Evolutionary conservation across 37 sponge, comb jelly and placozoan species (phyloP).

Genomic region (Chondrilla cf. caribensis): DNA sequence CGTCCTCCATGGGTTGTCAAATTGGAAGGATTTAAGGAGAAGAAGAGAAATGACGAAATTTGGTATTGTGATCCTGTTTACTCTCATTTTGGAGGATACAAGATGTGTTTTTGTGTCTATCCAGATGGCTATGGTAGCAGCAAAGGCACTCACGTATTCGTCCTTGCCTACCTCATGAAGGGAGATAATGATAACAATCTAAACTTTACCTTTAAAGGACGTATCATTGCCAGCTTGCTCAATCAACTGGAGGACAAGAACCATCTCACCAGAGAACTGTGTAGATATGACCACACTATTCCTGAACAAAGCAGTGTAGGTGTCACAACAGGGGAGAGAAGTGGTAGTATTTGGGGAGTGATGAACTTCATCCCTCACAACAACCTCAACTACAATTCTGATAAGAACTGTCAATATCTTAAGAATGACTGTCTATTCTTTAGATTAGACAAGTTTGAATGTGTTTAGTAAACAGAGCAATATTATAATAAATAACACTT

Average conservation of each 20-base stretch:
- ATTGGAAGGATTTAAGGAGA: background rate
- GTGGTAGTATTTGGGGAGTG: background rate
- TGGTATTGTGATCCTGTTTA: slow-evolving; percentile 36
- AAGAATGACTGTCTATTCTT: background rate
- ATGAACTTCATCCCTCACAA: background rate
- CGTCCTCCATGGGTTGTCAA: slow-evolving; percentile 4
- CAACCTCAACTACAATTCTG: background rate
- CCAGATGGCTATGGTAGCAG: slow-evolving; percentile 34
- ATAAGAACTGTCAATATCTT: background rate
- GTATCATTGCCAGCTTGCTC: background rate
- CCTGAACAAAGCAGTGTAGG: background rate
- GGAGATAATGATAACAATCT: slow-evolving; percentile 34
- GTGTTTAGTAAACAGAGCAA: no score
- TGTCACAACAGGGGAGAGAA: background rate
- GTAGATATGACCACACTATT: background rate
- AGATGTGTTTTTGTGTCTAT: slow-evolving; percentile 35
- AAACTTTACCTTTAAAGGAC: slow-evolving; percentile 38
- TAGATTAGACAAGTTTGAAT: background rate
- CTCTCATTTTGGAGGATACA: slow-evolving; percentile 34
- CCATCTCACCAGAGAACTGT: slow-evolving; percentile 6
- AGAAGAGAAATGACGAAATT: background rate
- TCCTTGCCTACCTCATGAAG: slow-evolving; percentile 29
- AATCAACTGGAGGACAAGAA: background rate
- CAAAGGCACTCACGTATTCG: slow-evolving; percentile 41
- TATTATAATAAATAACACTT: no score